Conservation (phyloP, 2,888 invertebrate genomes). For the Oxytorus armatus region DNA sequence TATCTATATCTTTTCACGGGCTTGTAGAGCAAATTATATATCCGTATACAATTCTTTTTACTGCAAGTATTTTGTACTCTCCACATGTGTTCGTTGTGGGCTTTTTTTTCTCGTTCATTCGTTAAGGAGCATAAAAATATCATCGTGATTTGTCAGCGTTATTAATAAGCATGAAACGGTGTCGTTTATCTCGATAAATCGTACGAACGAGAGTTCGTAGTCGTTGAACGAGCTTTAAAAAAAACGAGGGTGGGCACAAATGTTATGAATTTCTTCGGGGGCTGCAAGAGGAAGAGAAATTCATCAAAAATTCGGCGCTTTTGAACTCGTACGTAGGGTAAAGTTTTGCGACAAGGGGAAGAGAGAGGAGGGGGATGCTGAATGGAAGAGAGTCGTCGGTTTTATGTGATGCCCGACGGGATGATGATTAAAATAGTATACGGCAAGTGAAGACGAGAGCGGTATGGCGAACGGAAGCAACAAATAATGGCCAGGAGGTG, state of each 20-base stretch:
- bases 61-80: neutral
- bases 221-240: constrained; percentile 21
- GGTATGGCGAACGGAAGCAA: constrained; percentile 82
- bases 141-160: constrained; percentile 76
- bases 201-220: constrained; percentile 35
- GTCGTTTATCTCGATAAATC: constrained; percentile 53
- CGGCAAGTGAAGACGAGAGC: constrained; percentile 64
- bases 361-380: constrained; percentile 2
- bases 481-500: constrained; percentile 83
- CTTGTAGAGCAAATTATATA: neutral
- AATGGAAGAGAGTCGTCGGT: constrained; percentile 64
- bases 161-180: constrained; percentile 71
- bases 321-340: constrained; percentile 68
- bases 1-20: constrained; percentile 13
- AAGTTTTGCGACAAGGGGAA: constrained; percentile 36
- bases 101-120: neutral
- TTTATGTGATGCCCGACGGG: constrained; percentile 47
- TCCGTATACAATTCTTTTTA: neutral
- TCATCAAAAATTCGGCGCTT: constrained; percentile 75
- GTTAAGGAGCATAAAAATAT: constrained; percentile 73
- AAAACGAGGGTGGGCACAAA: neutral
- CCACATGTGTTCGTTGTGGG: neutral
- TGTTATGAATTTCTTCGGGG: neutral
- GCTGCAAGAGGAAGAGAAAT: constrained; percentile 10
- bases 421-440: constrained; percentile 66